phyloP scores from a whole-genome alignment of 1,140 invertebrate genomes.

The Periplaneta americana region DNA sequence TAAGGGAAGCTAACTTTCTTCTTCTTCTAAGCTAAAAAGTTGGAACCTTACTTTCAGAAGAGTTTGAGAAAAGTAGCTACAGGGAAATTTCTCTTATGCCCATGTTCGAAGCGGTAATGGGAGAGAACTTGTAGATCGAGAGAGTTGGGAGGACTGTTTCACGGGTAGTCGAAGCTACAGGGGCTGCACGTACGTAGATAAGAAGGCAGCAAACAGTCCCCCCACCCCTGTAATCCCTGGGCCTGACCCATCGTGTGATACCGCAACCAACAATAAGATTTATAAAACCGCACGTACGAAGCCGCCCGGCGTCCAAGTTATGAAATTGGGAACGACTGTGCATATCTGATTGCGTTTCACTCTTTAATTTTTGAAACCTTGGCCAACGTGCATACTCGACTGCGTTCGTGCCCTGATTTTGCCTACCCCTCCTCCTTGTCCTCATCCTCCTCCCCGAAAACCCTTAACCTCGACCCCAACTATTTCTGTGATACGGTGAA shows the following conservation, averaged over 20 bases:
- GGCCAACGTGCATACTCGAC: background rate
- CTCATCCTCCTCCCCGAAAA: too few relatives aligned
- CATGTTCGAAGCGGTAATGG: background rate
- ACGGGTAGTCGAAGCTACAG: background rate
- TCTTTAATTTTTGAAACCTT: background rate
- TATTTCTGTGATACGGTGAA: background rate
- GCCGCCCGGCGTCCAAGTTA: too few relatives aligned
- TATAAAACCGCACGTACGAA: background rate
- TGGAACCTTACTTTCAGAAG: too few relatives aligned
- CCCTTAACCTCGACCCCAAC: too few relatives aligned
- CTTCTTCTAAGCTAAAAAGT: too few relatives aligned
- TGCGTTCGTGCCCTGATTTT: background rate
- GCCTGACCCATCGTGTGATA: background rate
- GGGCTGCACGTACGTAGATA: background rate
- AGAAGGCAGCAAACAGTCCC: background rate
- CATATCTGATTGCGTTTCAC: background rate
- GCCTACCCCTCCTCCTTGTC: too few relatives aligned
- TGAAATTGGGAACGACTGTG: background rate
- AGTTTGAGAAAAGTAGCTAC: too few relatives aligned
- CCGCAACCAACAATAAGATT: background rate
- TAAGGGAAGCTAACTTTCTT: too few relatives aligned
- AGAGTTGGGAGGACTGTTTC: background rate
- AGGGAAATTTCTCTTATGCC: background rate
- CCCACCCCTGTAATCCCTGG: background rate
- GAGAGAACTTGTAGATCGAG: background rate